Evolutionary conservation across 2,888 invertebrate species (phyloP), one percentile per base, ranked within the genome.

Genomic region (Tolmerus cingulatus): DNA sequence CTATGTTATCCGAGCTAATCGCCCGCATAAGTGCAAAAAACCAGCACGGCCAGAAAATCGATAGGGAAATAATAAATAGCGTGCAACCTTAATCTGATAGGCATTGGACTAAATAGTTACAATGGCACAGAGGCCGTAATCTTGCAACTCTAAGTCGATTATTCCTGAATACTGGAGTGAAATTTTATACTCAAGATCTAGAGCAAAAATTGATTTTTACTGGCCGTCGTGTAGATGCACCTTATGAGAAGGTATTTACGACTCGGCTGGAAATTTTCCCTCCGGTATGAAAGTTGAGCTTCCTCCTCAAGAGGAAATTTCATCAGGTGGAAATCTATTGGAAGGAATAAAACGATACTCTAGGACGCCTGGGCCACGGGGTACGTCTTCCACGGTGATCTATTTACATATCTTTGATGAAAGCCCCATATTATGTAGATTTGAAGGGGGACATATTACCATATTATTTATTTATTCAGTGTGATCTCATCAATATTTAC

Each of bases 71-170:
- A 76, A 74, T 74, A 27, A 74, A 34, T 57, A 4, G 27, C 34
- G 37, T 55, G 57, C 66, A 82, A 82, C 82, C 85, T 12, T 30
- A 74, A 74, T 85, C 37, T 27, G 16, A 51, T 19, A 85, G 85
- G 85, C 74, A 85, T 85, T 85, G 85, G 74, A 74, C 85, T 74
- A 43, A 85, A 85, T 85, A 74, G 43, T 85, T 79, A 55, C 78
- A 86, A 86, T 86, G 86, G 78, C 86, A 57, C 30, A 78, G 51
- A 78, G 57, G 57, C 86, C 57, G 78, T 19, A 86, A 78, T 86
- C 78, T 43, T 51, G 19, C 30, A 51, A 19, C 19, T 12, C 34
- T 86, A 85, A 85, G 85, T n/a, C 85, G 85, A 85, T 85, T 85
- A 46, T 27, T 46, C 12, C 51, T 27, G 43, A 74, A 74, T 30